Conservation (phyloP, 2,888 invertebrate genomes). For the Trichopria drosophilae region DNA sequence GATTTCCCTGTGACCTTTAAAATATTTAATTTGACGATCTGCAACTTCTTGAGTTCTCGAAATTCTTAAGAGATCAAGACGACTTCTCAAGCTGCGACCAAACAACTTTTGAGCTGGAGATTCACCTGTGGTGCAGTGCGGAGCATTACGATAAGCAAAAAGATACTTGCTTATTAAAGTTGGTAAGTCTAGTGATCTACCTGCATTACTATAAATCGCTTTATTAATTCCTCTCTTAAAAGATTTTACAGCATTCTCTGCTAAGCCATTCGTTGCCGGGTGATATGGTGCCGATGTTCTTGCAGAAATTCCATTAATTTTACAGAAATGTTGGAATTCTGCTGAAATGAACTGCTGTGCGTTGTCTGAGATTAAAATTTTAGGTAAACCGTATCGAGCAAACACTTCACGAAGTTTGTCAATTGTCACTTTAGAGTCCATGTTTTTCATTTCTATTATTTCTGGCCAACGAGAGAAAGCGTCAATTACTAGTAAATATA, state of each 20-base stretch:
- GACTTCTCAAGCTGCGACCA: slow-evolving; percentile 22
- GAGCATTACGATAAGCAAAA: no score
- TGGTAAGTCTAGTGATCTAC: no score
- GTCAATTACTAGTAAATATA: no score
- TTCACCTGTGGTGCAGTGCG: no score
- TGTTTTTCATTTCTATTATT: slow-evolving; percentile 30
- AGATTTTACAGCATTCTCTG: slow-evolving; percentile 29
- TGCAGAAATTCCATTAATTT: slow-evolving; percentile 20
- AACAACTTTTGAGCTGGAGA: no score
- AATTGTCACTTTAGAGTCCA: slow-evolving; percentile 23
- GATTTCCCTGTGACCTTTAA: no score
- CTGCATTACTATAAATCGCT: no score
- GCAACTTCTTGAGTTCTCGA: slow-evolving; percentile 8
- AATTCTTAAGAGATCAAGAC: slow-evolving; percentile 23
- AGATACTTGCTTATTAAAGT: slow-evolving; percentile 22
- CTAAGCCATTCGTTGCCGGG: slow-evolving; percentile 24
- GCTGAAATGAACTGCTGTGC: slow-evolving; percentile 24
- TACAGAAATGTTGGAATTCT: slow-evolving; percentile 17
- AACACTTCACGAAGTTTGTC: slow-evolving; percentile 31
- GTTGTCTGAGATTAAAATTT: slow-evolving; percentile 30
- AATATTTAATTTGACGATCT: no score
- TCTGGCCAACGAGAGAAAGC: no score
- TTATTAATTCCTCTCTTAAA: slow-evolving; percentile 28
- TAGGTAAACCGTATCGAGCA: slow-evolving; percentile 28
- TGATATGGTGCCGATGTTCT: slow-evolving; percentile 24